Evolutionary conservation across 2,888 invertebrate genomes (phyloP).

Genomic region (Pheosia tremula): DNA sequence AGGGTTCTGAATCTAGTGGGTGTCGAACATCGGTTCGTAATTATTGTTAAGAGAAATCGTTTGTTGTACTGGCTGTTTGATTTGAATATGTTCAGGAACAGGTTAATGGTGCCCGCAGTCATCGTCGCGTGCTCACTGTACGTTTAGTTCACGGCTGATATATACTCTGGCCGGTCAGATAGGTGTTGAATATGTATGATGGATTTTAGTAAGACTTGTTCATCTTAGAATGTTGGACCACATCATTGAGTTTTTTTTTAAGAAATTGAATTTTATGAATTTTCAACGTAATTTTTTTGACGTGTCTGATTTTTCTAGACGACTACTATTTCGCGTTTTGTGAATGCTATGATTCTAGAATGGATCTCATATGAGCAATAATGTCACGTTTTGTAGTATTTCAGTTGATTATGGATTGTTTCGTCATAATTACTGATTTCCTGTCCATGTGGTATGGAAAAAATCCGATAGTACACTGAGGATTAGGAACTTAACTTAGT

Average conservation of each 20-base stretch:
- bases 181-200: constrained; percentile 1
- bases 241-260: too few species aligned
- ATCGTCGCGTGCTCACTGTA: neutral
- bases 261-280: too few species aligned
- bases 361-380: constrained; percentile 1
- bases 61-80: constrained; percentile 14
- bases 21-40: constrained; percentile 40
- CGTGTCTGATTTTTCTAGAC: neutral
- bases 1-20: constrained; percentile 26
- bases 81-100: constrained; percentile 2
- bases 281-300: too few species aligned
- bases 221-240: neutral
- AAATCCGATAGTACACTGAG: neutral
- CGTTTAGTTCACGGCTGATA: neutral
- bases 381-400: constrained; percentile 1
- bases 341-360: neutral
- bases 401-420: neutral
- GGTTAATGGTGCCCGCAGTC: neutral
- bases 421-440: neutral
- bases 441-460: neutral
- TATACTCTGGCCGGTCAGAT: neutral
- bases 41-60: constrained; percentile 43
- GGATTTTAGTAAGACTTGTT: neutral
- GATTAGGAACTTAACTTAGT: neutral
- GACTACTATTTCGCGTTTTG: neutral